Percentiles rank a stretch among this genome's conserved stretches.
Evolutionary conservation across 2,888 invertebrate genomes (phyloP).

Genomic region (Stenodema calcarata): DNA sequence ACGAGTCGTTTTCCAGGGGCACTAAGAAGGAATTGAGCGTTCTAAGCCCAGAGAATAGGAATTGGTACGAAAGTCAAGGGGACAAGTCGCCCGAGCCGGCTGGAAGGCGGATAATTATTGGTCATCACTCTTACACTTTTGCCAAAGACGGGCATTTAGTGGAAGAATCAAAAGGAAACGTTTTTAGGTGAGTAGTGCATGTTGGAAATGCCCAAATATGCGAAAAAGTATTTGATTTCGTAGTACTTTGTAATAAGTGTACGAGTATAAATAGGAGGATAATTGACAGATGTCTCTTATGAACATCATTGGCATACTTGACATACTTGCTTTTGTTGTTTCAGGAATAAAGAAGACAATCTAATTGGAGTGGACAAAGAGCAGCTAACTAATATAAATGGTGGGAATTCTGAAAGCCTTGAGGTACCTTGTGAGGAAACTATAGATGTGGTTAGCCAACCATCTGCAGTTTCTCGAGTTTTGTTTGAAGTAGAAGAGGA

Average conservation of each 20-base stretch:
- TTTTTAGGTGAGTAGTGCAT: background rate
- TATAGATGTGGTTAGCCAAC: background rate
- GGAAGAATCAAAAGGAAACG: conserved; percentile 54
- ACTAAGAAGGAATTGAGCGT: conserved; percentile 56
- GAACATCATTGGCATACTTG: too few species aligned
- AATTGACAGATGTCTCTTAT: too few species aligned
- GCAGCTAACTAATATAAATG: background rate
- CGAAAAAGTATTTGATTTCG: too few species aligned
- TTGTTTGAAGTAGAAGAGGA: conserved; percentile 30
- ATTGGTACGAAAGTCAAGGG: conserved; percentile 61
- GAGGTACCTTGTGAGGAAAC: background rate
- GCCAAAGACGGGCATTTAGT: conserved; percentile 60
- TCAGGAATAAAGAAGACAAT: background rate
- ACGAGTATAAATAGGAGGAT: too few species aligned
- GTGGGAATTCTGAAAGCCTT: background rate
- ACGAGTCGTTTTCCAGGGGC: conserved; percentile 50
- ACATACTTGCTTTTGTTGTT: background rate
- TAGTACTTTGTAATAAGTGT: too few species aligned
- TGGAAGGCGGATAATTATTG: conserved; percentile 60
- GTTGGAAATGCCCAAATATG: background rate
- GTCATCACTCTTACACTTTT: conserved; percentile 60
- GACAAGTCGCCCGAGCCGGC: conserved; percentile 58
- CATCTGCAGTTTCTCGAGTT: background rate
- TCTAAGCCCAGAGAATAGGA: conserved; percentile 61
- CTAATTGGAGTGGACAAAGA: background rate